Evolutionary conservation across 2,797 vertebrate species (phyloP).

Genomic region (Myotis daubentonii): DNA sequence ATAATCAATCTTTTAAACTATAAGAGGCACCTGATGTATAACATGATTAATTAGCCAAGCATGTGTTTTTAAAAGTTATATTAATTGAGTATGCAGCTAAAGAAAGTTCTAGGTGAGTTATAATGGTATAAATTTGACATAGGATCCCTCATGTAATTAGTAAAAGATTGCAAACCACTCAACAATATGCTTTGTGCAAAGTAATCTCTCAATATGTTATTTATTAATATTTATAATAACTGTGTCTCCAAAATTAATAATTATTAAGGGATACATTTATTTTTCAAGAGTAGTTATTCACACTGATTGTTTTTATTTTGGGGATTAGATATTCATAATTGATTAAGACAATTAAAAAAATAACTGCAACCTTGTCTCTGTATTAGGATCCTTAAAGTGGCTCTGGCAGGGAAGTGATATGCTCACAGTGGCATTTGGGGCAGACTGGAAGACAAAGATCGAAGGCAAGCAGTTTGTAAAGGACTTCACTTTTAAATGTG

Average conservation of each 20-base stretch:
- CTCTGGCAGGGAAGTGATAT: not conserved
- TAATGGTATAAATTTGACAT: slow-evolving; percentile 1
- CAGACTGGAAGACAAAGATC: not conserved
- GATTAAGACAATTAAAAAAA: not conserved
- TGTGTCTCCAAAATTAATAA: not conserved
- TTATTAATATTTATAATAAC: not conserved
- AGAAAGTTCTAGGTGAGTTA: not conserved
- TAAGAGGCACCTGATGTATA: not conserved
- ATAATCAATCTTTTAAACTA: not conserved
- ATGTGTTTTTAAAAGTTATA: not conserved
- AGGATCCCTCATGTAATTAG: not conserved
- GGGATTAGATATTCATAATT: not conserved
- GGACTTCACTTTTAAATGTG: not conserved
- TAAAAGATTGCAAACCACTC: not conserved
- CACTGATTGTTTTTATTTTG: not conserved
- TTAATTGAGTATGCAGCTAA: not conserved
- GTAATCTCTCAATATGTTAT: not conserved
- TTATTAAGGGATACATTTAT: not conserved
- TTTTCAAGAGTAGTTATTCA: not conserved
- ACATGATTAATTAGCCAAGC: not conserved
- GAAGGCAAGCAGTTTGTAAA: slow-evolving; percentile 35
- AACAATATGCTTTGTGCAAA: not conserved
- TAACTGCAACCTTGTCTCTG: not conserved
- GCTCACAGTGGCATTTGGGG: not conserved
- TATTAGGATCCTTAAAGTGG: not conserved